A percentile compares a stretch with the other conserved stretches of the same genome.
phyloP scores from a whole-genome alignment of 2,113 vertebrate genomes.

The Pelmatolapia mariae region DNA sequence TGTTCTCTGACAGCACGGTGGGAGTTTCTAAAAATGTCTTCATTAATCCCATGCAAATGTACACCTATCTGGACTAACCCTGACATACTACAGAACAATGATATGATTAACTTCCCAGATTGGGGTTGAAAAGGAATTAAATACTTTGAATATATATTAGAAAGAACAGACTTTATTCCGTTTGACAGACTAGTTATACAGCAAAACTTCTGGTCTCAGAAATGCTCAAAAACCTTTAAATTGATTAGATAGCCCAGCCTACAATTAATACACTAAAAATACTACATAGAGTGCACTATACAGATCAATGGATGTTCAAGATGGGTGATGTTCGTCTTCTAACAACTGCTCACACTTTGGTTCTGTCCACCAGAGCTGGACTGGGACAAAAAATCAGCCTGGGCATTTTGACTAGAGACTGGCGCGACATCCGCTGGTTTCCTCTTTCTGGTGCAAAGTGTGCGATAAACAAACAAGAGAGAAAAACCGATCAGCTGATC shows the following conservation, averaged over 20 bases:
- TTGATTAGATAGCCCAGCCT: not conserved
- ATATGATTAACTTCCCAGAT: not conserved
- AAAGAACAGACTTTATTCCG: not conserved
- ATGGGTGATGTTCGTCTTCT: not conserved
- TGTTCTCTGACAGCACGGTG: no score
- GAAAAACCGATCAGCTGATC: accelerated
- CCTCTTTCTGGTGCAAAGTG: not conserved
- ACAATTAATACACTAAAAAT: not conserved
- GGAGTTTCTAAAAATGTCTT: not conserved
- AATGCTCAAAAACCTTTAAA: not conserved
- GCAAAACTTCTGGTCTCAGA: not conserved
- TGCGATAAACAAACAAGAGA: not conserved
- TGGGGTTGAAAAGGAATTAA: not conserved
- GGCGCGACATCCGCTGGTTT: not conserved
- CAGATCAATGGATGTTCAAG: not conserved
- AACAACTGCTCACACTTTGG: not conserved
- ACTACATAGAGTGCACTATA: not conserved
- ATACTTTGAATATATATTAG: not conserved
- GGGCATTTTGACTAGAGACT: not conserved
- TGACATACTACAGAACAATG: not conserved
- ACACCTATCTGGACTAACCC: not conserved
- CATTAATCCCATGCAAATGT: not conserved
- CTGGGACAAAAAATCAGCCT: not conserved
- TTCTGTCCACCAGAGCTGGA: not conserved
- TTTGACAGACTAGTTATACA: not conserved